Conservation (phyloP, 1,140 invertebrate genomes). For the Ips typographus region DNA sequence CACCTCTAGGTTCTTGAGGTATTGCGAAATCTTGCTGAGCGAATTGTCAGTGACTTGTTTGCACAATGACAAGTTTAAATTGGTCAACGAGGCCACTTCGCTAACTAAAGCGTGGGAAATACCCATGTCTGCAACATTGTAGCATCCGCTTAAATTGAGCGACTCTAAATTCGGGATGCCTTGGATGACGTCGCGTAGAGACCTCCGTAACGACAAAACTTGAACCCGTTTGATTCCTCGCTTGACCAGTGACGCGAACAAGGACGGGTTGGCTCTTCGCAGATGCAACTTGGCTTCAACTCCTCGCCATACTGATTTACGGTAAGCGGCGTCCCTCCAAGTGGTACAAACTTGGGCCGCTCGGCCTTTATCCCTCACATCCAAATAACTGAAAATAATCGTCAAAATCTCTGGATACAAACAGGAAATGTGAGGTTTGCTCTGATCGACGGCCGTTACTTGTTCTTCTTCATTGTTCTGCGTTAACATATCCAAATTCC, state of each 20-base stretch:
- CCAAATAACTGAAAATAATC: slow-evolving; percentile 87
- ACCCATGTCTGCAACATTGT: slow-evolving; percentile 83
- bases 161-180: slow-evolving; percentile 85
- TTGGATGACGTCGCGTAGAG: slow-evolving; percentile 82
- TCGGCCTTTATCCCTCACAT: slow-evolving; percentile 83
- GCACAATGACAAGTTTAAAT: slow-evolving; percentile 87
- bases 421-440: slow-evolving; percentile 76
- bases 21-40: slow-evolving; percentile 78
- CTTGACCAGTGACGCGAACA: slow-evolving; percentile 82
- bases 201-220: slow-evolving; percentile 80
- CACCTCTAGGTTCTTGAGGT: slow-evolving; percentile 82
- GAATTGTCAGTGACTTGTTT: slow-evolving; percentile 91
- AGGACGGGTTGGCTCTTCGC: slow-evolving; percentile 74
- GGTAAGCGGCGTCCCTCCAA: slow-evolving; percentile 90
- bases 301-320: slow-evolving; percentile 89
- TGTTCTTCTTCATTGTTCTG: slow-evolving; percentile 41
- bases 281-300: slow-evolving; percentile 90
- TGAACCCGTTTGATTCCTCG: slow-evolving; percentile 87
- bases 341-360: slow-evolving; percentile 87
- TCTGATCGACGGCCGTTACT: slow-evolving; percentile 40
- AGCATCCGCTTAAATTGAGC: slow-evolving; percentile 89
- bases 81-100: slow-evolving; percentile 71
- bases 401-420: slow-evolving; percentile 91
- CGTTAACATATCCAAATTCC: slow-evolving; percentile 51
- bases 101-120: slow-evolving; percentile 77